Evolutionary conservation across 2,797 vertebrate genomes (phyloP), one percentile per base, ranked within the genome.

Genomic region (Acanthiza pusilla): DNA sequence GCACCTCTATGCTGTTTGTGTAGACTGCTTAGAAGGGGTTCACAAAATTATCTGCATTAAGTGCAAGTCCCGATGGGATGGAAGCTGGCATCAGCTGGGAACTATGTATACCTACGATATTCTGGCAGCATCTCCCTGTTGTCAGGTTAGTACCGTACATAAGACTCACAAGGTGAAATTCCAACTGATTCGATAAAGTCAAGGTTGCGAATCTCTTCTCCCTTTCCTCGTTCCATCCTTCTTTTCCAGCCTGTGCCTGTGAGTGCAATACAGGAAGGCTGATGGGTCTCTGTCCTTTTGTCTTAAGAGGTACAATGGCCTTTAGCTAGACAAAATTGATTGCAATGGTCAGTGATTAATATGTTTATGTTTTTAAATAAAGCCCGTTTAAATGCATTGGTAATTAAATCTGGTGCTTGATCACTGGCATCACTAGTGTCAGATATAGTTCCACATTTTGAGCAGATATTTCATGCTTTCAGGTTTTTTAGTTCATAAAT

Each of bases 31-130:
- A 97, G 99, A 99, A 95, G 99, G 99, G 36, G 99, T 99, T 97
- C 99, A 99, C 97, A 99, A 99, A 98, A 99, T 99, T 76, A 99
- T 99, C 97, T 99, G 99, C 98, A 99, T 99, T 98, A 99, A 99
- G 97, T 99, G 99, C 98, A 99, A 99, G 97, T 99, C 99, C 3
- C 98, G 99, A 61, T 99, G 99, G 99, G 99, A 99, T 55, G 99
- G 99, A 93, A 99, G 99, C 98, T 99, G 99, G 99, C 99, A 99
- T 97, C 99, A 99, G 91, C 97, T 99, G 98, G 99, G 99, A 97
- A 99, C 99, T 74, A 99, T 99, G 99, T 99, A 99, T 70, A 99
- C 99, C 88, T 99, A 99, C 3, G 99, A 99, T 96, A 99, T 99
- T 97, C 98, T 99, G 98, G 99, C 99, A 53, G 99, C 99, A 58